These are phyloP conservation scores for Carcina quercana DNA, from an alignment of 2,888 invertebrate genomes.

Conservation along the genomic window DNA sequence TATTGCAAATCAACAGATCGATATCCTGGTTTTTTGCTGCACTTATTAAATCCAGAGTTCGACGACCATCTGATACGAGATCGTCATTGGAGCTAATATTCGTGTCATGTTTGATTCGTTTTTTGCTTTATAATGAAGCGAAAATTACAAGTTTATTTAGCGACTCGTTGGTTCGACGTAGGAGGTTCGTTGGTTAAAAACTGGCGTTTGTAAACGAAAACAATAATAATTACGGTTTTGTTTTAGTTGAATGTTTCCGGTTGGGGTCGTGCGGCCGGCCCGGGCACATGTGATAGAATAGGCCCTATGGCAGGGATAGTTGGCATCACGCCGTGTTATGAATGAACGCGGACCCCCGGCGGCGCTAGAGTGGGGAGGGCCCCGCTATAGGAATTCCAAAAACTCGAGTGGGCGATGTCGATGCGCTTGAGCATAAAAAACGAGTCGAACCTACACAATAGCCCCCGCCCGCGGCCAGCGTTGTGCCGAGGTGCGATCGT, in stretches of 20 bases:
- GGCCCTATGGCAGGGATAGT: slow-evolving; percentile 26
- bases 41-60: slow-evolving; percentile 13
- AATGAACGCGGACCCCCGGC: slow-evolving; percentile 62
- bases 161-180: slow-evolving; percentile 39
- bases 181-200: slow-evolving; percentile 40
- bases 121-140: not conserved
- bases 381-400: slow-evolving; percentile 58
- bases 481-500: slow-evolving; percentile 27
- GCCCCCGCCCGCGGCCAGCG: slow-evolving; percentile 27
- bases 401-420: slow-evolving; percentile 62
- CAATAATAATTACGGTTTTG: slow-evolving; percentile 47
- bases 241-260: slow-evolving; percentile 56
- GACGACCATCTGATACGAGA: slow-evolving; percentile 20
- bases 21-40: slow-evolving; percentile 1
- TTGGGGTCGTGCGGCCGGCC: too few species aligned
- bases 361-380: slow-evolving; percentile 18
- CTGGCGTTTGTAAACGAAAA: slow-evolving; percentile 42
- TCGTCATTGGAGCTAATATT: slow-evolving; percentile 14
- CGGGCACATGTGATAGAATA: slow-evolving; percentile 17
- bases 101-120: slow-evolving; percentile 7
- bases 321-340: slow-evolving; percentile 60
- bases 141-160: slow-evolving; percentile 10
- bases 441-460: slow-evolving; percentile 47
- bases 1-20: not conserved
- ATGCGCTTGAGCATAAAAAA: slow-evolving; percentile 47